phyloP scores from a whole-genome alignment of 2,113 vertebrate species.

The Syngnathoides biaculeatus region DNA sequence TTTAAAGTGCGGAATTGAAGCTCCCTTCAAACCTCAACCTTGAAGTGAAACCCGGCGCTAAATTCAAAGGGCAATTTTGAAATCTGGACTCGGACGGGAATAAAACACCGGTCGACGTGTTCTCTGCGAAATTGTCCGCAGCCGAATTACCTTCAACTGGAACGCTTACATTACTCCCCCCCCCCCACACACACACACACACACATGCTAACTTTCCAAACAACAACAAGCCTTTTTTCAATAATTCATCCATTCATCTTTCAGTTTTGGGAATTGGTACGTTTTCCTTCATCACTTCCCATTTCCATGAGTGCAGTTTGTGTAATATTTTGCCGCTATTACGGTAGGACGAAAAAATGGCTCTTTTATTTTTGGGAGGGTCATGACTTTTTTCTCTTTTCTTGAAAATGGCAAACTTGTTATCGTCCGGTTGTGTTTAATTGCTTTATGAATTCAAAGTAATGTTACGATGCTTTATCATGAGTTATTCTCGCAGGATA shows the following conservation, averaged over 20 bases:
- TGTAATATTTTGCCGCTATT: no score
- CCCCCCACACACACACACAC: background rate
- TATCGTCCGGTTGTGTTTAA: no score
- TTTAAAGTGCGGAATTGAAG: background rate
- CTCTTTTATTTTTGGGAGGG: no score
- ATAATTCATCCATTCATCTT: conserved; percentile 21
- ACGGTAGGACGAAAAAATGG: no score
- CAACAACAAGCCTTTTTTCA: conserved; percentile 20
- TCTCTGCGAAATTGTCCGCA: conserved; percentile 2
- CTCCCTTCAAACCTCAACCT: background rate
- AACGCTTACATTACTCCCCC: conserved; percentile 6
- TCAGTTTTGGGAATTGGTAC: conserved; percentile 6
- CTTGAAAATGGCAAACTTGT: no score
- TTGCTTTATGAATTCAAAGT: no score
- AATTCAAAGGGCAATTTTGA: background rate
- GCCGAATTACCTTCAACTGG: conserved; percentile 19
- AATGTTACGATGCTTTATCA: no score
- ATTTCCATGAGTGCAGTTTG: conserved; percentile 41
- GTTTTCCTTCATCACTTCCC: conserved; percentile 21
- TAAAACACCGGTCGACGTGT: background rate
- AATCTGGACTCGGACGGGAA: no score
- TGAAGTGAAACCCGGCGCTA: background rate
- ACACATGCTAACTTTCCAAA: background rate
- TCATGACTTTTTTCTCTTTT: no score
- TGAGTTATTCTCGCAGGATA: no score